Conservation (phyloP, 2,888 invertebrate genomes). For the Frankliniella fusca region DNA sequence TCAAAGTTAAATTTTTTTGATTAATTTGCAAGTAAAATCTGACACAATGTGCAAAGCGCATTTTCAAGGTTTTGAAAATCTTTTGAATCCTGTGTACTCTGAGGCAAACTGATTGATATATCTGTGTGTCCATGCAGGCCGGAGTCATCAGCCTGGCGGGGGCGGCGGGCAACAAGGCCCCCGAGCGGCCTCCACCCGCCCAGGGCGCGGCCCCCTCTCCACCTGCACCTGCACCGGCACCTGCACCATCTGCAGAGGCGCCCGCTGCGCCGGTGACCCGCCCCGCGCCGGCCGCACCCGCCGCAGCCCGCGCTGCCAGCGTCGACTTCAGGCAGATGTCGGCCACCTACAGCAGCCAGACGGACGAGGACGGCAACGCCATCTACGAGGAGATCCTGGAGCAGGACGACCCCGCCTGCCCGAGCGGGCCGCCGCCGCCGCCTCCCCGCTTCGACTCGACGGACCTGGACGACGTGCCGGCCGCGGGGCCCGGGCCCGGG, state of each 20-base stretch:
- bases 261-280: neutral
- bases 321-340: slow-evolving; percentile 31
- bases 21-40: neutral
- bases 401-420: slow-evolving; percentile 47
- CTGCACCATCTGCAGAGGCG: slow-evolving; percentile 1
- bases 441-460: slow-evolving; percentile 39
- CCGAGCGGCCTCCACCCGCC: slow-evolving; percentile 43
- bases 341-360: neutral
- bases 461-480: slow-evolving; percentile 46
- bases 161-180: slow-evolving; percentile 31
- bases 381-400: slow-evolving; percentile 58
- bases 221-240: slow-evolving; percentile 17
- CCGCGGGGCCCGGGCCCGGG: slow-evolving; percentile 58
- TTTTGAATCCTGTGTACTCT: too few relatives aligned
- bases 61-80: neutral
- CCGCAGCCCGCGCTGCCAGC: slow-evolving; percentile 22
- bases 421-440: slow-evolving; percentile 43
- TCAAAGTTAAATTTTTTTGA: slow-evolving; percentile 35
- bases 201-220: slow-evolving; percentile 39
- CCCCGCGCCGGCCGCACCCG: slow-evolving; percentile 38
- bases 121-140: slow-evolving; percentile 43
- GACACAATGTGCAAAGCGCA: too few relatives aligned
- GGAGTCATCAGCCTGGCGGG: slow-evolving; percentile 52
- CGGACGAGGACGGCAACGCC: slow-evolving; percentile 41
- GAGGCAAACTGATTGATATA: neutral